Conservation (phyloP, 1,140 invertebrate genomes). For the Anoplolepis gracilipes region DNA sequence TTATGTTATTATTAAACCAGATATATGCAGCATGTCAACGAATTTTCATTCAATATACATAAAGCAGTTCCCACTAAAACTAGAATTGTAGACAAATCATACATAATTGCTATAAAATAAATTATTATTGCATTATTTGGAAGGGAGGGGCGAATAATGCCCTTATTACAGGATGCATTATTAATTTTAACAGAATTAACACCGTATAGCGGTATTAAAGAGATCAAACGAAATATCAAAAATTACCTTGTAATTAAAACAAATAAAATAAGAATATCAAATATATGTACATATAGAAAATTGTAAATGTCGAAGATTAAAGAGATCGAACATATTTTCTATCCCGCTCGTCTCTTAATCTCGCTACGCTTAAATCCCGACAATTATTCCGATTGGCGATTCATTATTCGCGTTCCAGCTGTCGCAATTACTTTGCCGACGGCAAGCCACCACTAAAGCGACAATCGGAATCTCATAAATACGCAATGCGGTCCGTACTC, state of each 20-base stretch:
- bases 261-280: neutral
- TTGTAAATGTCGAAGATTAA: neutral
- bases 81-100: conserved; percentile 4
- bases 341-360: neutral
- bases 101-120: conserved; percentile 21
- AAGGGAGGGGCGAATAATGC: neutral
- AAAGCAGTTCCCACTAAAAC: conserved; percentile 23
- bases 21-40: neutral
- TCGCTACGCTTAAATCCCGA: neutral
- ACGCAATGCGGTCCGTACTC: conserved; percentile 44
- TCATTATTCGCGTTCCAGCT: conserved; percentile 40
- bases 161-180: neutral
- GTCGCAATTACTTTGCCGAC: conserved; percentile 43
- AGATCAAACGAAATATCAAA: neutral
- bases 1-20: conserved; percentile 33
- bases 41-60: conserved; percentile 45
- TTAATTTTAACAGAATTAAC: conserved; percentile 10
- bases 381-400: conserved; percentile 50
- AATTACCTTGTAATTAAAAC: neutral
- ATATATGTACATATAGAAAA: neutral
- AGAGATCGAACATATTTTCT: neutral
- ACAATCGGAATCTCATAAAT: conserved; percentile 63
- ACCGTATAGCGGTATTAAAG: no score
- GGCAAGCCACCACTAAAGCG: conserved; percentile 25
- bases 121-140: conserved; percentile 9